Percentiles rank a stretch among this genome's conserved stretches.
phyloP scores from a whole-genome alignment of 2,797 vertebrate species.

The Sebastes minor region DNA sequence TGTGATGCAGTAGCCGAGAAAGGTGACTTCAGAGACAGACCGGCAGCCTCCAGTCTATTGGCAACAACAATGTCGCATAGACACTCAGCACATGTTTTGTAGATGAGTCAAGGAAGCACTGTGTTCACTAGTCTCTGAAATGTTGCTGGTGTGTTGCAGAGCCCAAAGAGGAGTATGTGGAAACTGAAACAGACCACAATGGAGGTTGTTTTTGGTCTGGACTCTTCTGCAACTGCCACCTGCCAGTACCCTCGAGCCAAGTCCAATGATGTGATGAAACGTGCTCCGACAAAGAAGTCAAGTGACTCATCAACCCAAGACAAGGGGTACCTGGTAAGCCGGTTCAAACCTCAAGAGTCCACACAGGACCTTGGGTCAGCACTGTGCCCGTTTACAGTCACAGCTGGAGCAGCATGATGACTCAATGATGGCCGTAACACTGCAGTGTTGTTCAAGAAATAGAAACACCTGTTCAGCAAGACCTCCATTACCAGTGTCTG shows the following conservation, averaged over 20 bases:
- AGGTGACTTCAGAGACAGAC: no score
- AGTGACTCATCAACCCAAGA: slow-evolving; percentile 2
- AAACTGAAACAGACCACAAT: neutral
- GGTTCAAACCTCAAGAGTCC: no score
- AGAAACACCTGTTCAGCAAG: neutral
- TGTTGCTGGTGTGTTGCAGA: neutral
- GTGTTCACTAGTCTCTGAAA: neutral
- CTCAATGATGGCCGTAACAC: neutral
- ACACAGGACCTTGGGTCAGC: no score
- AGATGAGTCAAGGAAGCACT: neutral
- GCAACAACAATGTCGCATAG: neutral
- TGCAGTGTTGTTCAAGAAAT: neutral
- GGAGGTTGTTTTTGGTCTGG: slow-evolving; percentile 18
- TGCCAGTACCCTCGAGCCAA: slow-evolving; percentile 22
- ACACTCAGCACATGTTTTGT: no score
- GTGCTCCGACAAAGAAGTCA: slow-evolving; percentile 20
- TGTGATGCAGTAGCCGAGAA: no score
- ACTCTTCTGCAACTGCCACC: slow-evolving; percentile 5
- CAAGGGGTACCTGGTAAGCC: neutral
- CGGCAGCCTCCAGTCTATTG: no score
- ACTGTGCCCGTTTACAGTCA: neutral
- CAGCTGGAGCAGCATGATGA: no score
- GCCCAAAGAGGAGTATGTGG: neutral
- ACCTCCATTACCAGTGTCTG: neutral
- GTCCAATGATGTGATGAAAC: slow-evolving; percentile 35